Base-by-base conservation (phyloP, 1,140 invertebrate species). In the Drusus annulatus region DNA sequence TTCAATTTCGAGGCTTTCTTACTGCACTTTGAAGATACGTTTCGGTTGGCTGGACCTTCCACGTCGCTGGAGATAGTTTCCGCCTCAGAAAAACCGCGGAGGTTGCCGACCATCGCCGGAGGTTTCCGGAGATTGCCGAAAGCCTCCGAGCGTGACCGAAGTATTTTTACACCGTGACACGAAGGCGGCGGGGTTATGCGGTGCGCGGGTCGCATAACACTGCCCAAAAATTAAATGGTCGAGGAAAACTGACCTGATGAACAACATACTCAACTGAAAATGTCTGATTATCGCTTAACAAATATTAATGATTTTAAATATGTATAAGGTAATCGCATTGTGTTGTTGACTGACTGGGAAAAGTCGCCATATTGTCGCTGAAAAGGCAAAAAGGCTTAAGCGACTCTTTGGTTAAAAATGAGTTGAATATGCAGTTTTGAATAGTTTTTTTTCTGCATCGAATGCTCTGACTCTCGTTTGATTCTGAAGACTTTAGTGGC, bases 91-190 rank as follows among this genome's bases (percentile, higher is more conserved):
- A 51, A n/a, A 19, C n/a, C 17, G 36, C 50, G 17, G 51, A 71
- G 68, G 23, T 23, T 25, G 50, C 45, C 68, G 68, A 23, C 52
- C 8, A 45, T 45, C 13, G 8, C 21, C 68, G 68, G 31, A 21
- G n/a, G 21, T 17, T n/a, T 13, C 17, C 68, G 68, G 51, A 71
- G 68, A 51, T 50, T 51, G 50, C 45, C 68, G 68, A 51, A 71
- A 10, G n/a, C 45, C 21, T 17, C 68, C 45, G 68, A 71, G 45
- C 50, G 50, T 23, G 45, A 21, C 68, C 50, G 50, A 25, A 15
- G 8, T 2, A 28, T 21, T 45, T 52, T 21, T 45, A 51, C 50
- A 71, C 50, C 68, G 15, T 51, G 68, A 52, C 68, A 54, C 68
- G 19, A 51, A 23, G n/a, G 50, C 28, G n/a, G n/a, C n/a, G n/a